Evolutionary conservation across 2,113 vertebrate species (phyloP), one percentile per base, ranked within the genome.

Genomic region (Callionymus lyra): DNA sequence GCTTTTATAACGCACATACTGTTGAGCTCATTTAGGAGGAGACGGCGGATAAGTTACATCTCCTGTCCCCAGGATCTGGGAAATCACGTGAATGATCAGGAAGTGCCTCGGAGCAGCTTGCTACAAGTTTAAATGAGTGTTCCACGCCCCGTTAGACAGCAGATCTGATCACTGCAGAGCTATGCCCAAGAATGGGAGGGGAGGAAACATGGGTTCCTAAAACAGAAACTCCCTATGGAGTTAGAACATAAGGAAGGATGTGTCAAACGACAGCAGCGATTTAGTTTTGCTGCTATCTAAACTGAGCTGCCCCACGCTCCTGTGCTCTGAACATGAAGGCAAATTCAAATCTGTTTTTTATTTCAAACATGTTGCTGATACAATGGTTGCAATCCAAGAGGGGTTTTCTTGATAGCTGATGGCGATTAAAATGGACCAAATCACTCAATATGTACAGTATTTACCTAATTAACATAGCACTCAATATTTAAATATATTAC

Each of bases 41-140:
- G 57, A 38, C 40, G 44, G 36, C 47, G 44, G 63, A 77, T 70
- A 79, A 76, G 67, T 72, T 68, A 16, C 59, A 69, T 60, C 41
- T 52, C 45, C 54, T 40, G 14, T 64, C 47, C 59, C n/a, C 41
- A 37, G 42, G 51, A 72, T 62, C 48, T 47, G 44, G 55, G 56
- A 61, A 81, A 70, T 65, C 72, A 35, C 59, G 71, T 64, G 59
- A 64, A 51, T 10, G 57, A 70, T 61, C 54, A 72, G 54, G 73
- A 56, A 59, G 46, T 1, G 41, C 57, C 58, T 68, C 49, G 34
- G 65, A 72, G 69, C 63, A 61, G 59, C 59, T 76, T 67, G 74
- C 59, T 59, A 59, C 59, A 50, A 59, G 57, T 76, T 71, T 68
- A 76, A 80, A 66, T 62, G 71, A 68, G 44, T 68, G 71, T 72